Base-by-base conservation (phyloP, 2,888 invertebrate genomes). In the Tromatobia lineatoria region DNA sequence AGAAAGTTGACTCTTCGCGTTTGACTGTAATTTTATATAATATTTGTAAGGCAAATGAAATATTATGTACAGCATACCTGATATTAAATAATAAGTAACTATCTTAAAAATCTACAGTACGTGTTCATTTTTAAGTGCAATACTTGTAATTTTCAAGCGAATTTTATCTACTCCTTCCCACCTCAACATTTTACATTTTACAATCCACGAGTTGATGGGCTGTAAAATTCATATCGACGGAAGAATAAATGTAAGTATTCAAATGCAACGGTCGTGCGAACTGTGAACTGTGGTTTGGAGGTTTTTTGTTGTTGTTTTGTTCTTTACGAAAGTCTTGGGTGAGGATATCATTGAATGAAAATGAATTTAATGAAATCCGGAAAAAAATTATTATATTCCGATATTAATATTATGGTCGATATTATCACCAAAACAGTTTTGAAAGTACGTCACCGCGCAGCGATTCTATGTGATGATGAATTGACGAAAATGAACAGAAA, bases 11-110 rank as follows among this genome's bases (percentile, higher is more conserved):
- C 88, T 92, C 90, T 92, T 88, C 90, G 90, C 89, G 91, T 91
- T 91, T 90, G 92, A 93, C 91, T 93, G 93, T 93, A 92, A 93
- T 93, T 93, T 93, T 92, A 93, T 93, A 92, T 91, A 91, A 92
- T 92, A 93, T 93, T 93, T 92, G 90, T 93, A 93, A 93, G 92
- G 90, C 89, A 87, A 91, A 90, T 88, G 88, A 92, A 92, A 91
- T 92, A 91, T 91, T 92, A 91, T 93, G 92, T 93, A 92, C 92
- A 92, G 92, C 89, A 92, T 91, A 92, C 91, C 92, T 92, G 92
- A 92, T 91, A 92, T 92, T 92, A 91, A 92, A 93, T 92, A 91
- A 92, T 91, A 92, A 92, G 91, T 90, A 91, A 90, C 90, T 91
- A 92, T 89, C 91, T 92, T 92, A 91, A 89, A 91, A 75, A 70